Conservation (phyloP, 1,140 invertebrate species). For the Macrocentrus cingulum region DNA sequence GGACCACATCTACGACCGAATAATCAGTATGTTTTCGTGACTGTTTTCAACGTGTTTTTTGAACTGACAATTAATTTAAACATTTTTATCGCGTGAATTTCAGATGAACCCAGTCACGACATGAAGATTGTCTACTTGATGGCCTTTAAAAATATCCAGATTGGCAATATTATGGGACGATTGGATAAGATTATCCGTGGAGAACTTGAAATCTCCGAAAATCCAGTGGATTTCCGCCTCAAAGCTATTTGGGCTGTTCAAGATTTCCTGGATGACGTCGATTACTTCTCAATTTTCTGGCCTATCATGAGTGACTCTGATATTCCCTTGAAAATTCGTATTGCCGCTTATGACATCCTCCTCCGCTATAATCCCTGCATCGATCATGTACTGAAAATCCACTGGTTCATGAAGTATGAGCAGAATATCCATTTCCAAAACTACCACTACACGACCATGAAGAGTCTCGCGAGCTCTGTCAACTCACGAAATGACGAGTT, state of each 20-base stretch:
- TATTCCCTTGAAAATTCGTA: conserved; percentile 43
- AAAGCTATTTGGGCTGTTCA: conserved; percentile 46
- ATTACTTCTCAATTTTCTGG: too few relatives aligned
- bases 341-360: conserved; percentile 48
- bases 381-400: conserved; percentile 46
- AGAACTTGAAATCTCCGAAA: conserved; percentile 28
- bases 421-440: conserved; percentile 51
- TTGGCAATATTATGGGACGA: conserved; percentile 32
- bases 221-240: conserved; percentile 40
- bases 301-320: conserved; percentile 46
- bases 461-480: conserved; percentile 42
- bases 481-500: conserved; percentile 43
- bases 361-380: conserved; percentile 44
- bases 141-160: conserved; percentile 41
- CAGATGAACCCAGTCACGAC: conserved; percentile 36
- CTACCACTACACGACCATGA: conserved; percentile 52
- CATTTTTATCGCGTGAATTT: conserved; percentile 7
- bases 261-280: too few relatives aligned
- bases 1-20: conserved; percentile 34
- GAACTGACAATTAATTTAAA: too few relatives aligned
- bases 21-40: conserved; percentile 35
- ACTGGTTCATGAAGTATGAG: conserved; percentile 52
- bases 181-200: conserved; percentile 40
- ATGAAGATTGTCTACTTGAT: conserved; percentile 43
- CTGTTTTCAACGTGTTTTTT: neutral